A percentile compares a stretch with the other conserved stretches of the same genome.
These are phyloP conservation scores for Enteromius thamalakanensis DNA, from an alignment of 2,797 vertebrate genomes.

Conservation along the genomic window DNA sequence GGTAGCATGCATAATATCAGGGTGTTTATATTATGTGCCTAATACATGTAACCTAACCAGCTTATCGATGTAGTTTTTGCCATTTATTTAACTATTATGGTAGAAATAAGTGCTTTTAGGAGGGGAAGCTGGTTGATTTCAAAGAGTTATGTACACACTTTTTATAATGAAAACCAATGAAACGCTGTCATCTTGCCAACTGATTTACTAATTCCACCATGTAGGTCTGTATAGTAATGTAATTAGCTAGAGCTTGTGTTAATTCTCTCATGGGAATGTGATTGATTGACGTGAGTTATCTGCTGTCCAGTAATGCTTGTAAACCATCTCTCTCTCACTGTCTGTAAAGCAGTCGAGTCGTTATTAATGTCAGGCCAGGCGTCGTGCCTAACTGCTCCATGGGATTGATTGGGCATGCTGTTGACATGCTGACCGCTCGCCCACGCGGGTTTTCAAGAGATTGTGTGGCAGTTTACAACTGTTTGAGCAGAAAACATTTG, in stretches of 20 bases:
- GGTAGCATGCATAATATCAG: not conserved
- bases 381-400: slow-evolving; percentile 52
- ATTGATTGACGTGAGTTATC: slow-evolving; percentile 52
- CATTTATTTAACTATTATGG: not conserved
- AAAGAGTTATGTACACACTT: not conserved
- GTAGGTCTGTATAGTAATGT: slow-evolving; percentile 14
- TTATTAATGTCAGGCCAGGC: slow-evolving; percentile 51
- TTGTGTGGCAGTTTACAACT: not conserved
- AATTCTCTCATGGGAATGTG: slow-evolving; percentile 46
- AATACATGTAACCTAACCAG: not conserved
- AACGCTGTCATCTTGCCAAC: slow-evolving; percentile 14
- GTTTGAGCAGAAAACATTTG: not conserved
- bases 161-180: not conserved
- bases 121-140: not conserved
- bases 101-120: not conserved
- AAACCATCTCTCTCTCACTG: slow-evolving; percentile 18
- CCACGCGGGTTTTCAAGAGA: not conserved
- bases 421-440: slow-evolving; percentile 45
- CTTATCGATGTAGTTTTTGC: not conserved
- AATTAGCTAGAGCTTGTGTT: slow-evolving; percentile 48
- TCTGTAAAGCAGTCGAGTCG: slow-evolving; percentile 22
- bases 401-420: slow-evolving; percentile 56
- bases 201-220: slow-evolving; percentile 30
- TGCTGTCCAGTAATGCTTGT: slow-evolving; percentile 38
- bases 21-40: not conserved